phyloP scores from a whole-genome alignment of 92 coral and sea anemone species.

The Scolanthus callimorphus region DNA sequence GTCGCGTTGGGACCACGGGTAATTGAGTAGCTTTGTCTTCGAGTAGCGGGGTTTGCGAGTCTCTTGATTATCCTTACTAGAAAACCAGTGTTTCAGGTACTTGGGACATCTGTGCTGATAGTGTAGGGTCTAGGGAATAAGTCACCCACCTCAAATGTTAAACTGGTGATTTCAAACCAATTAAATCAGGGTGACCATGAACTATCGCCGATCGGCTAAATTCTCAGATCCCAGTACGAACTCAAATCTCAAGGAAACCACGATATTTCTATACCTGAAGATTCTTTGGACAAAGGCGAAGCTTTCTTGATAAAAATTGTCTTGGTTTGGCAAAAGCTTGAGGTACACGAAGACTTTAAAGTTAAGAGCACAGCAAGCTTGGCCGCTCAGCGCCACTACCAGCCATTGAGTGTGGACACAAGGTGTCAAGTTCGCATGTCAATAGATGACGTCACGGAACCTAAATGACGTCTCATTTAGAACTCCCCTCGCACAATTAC shows the following conservation, averaged over 20 bases:
- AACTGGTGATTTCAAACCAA: slow-evolving; percentile 13
- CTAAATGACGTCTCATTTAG: slow-evolving; percentile 39
- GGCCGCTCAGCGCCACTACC: slow-evolving; percentile 31
- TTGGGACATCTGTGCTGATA: no score
- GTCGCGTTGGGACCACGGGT: no score
- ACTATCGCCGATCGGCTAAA: slow-evolving; percentile 13
- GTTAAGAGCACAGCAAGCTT: slow-evolving; percentile 18
- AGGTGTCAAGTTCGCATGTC: slow-evolving; percentile 48
- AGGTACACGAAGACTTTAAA: slow-evolving; percentile 17
- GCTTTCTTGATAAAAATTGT: slow-evolving; percentile 5
- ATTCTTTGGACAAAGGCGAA: slow-evolving; percentile 17
- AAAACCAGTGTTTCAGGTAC: no score
- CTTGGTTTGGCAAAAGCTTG: background rate
- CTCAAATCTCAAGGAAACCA: background rate
- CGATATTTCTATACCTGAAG: slow-evolving; percentile 7
- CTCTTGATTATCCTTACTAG: no score
- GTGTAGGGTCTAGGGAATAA: no score
- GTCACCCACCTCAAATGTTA: slow-evolving; percentile 3
- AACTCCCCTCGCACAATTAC: slow-evolving; percentile 24
- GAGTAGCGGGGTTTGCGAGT: no score
- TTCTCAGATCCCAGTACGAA: slow-evolving; percentile 1
- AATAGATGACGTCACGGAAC: slow-evolving; percentile 29
- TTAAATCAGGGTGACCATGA: slow-evolving; percentile 11
- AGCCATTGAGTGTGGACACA: slow-evolving; percentile 37
- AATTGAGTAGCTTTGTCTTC: no score